Percentiles rank a stretch among this genome's conserved stretches.
Conservation (phyloP, 2,888 invertebrate genomes). For the Poecilobothrus nobilitatus region DNA sequence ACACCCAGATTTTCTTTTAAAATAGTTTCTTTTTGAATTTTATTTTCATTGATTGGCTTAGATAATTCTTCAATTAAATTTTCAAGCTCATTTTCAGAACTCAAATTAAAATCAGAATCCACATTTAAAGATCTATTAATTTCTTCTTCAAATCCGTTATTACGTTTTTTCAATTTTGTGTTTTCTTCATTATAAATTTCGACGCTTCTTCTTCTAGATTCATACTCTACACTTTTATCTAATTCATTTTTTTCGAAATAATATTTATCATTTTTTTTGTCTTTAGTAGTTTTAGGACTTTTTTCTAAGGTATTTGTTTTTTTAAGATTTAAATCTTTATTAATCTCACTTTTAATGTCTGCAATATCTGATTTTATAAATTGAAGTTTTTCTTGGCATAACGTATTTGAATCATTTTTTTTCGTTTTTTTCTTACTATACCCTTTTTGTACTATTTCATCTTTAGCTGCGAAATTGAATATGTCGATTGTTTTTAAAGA, state of each 20-base stretch:
- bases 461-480: not conserved
- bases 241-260: not conserved
- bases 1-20: no score
- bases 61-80: not conserved
- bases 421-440: not conserved
- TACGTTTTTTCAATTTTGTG: not conserved
- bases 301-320: not conserved
- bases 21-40: no score
- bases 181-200: not conserved
- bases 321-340: not conserved
- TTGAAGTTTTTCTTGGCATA: not conserved
- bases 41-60: no score
- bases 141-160: not conserved
- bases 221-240: not conserved
- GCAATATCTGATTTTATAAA: not conserved
- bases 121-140: not conserved
- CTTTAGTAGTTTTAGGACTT: not conserved
- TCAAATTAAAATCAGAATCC: constrained; percentile 8
- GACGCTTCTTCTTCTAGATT: not conserved
- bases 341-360: not conserved
- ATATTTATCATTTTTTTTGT: not conserved
- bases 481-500: not conserved
- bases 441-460: not conserved
- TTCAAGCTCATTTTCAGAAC: not conserved
- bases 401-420: not conserved